These are phyloP conservation scores for Sarcophaga peregrina DNA, from an alignment of 1,140 invertebrate genomes.

Conservation along the genomic window DNA sequence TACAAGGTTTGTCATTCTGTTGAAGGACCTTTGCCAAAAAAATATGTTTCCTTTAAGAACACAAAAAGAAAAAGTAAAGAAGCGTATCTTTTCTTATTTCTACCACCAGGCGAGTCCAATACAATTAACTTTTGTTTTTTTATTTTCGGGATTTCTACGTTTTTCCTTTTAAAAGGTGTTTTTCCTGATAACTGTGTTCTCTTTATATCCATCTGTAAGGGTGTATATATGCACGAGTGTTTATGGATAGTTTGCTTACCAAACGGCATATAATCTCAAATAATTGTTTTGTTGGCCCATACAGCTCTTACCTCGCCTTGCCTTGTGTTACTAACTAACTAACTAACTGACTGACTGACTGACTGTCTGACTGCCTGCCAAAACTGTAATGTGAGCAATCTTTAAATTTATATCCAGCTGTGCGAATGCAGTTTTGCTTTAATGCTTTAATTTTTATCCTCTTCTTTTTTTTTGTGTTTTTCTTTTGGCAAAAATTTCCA, in stretches of 20 bases:
- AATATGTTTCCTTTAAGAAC: neutral
- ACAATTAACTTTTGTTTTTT: slow-evolving; percentile 25
- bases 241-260: neutral
- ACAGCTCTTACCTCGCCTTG: no score
- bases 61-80: neutral
- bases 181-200: neutral
- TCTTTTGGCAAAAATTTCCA: no score
- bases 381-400: slow-evolving; percentile 4
- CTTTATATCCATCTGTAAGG: neutral
- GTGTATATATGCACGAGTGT: neutral
- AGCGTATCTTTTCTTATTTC: neutral
- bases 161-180: neutral
- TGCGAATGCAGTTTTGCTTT: neutral
- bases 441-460: neutral
- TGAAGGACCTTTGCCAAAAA: neutral
- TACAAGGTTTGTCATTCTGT: neutral
- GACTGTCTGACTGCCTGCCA: neutral
- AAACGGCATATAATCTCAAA: neutral
- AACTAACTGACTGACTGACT: no score
- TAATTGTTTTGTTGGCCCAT: neutral
- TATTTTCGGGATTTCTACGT: neutral
- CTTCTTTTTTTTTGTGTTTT: neutral
- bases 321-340: no score
- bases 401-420: slow-evolving; percentile 4
- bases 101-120: neutral